Evolutionary conservation across 2,888 invertebrate species (phyloP), one percentile per base, ranked within the genome.

Genomic region (Psylliodes chrysocephalus): DNA sequence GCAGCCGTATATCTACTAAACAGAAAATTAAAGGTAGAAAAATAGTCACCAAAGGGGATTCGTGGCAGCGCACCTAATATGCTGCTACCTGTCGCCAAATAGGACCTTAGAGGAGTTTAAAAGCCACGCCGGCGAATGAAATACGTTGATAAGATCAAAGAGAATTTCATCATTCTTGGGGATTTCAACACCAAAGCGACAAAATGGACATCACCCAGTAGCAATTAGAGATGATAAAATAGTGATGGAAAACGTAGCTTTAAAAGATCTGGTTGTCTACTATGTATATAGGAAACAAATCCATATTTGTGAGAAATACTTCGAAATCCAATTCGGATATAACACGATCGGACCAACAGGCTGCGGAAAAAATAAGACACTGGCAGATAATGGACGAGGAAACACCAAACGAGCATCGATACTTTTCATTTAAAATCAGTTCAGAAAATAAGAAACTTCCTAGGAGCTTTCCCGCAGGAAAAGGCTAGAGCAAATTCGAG

Each of bases 161-260:
- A 15, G 28, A 28, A 47, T 28, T 47, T 28, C 19, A 7, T 53
- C 5, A 40, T 53, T 2, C 22, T 53, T 7, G 54, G 40, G 1
- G 54, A 54, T n/a, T 54, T 54, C 14, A 54, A 54, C 15, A 25
- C 54, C 6, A 54, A 54, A 22, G 6, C 12, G 0, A 5, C 40
- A 15, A 10, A 28, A 15, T 54, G 54, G 53, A 25, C 35, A 2
- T 14, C 19, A n/a, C 38, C 38, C 5, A 53, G 1, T 1, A 25
- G 4, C 4, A 22, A 53, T 18, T 12, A 6, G 0, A 53, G 52
- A 17, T n/a, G 35, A 38, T 6, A 52, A 4, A 12, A 3, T 18
- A 10, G 1, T 52, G 0, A 19, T 5, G 4, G 52, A 52, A 10
- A 17, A 22, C 3, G 14, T 17, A 0, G 8, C 19, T 6, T 2